Percentiles rank a stretch among this genome's conserved stretches.
Conservation (phyloP, 2,113 vertebrate species). For the Marmota monax region DNA sequence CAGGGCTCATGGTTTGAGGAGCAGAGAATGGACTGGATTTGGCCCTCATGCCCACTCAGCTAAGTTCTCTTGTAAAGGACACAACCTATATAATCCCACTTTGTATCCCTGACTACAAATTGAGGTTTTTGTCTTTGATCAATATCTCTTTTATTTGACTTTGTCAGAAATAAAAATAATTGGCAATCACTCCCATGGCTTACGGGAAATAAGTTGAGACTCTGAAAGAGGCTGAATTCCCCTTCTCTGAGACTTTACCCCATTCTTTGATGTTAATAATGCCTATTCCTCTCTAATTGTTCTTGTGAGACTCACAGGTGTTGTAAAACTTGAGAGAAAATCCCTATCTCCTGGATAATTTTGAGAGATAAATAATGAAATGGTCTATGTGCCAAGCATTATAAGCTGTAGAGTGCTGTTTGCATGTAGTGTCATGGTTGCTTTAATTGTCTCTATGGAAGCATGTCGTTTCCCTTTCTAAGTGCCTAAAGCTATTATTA, state of each 20-base stretch:
- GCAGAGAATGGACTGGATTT: slow-evolving; percentile 5
- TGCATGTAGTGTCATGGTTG: background rate
- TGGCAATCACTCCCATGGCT: slow-evolving; percentile 34
- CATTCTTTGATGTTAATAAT: slow-evolving; percentile 45
- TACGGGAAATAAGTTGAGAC: slow-evolving; percentile 31
- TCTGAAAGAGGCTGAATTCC: slow-evolving; percentile 13
- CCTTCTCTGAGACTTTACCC: background rate
- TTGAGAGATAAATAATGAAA: slow-evolving; percentile 49
- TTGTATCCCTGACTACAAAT: background rate
- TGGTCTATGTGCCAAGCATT: slow-evolving; percentile 52
- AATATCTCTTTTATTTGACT: slow-evolving; percentile 11
- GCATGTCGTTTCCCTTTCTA: background rate
- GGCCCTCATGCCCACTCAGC: background rate
- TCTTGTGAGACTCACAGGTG: slow-evolving; percentile 12
- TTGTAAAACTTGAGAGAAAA: slow-evolving; percentile 57
- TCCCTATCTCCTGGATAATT: slow-evolving; percentile 1
- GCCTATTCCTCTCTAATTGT: slow-evolving; percentile 6
- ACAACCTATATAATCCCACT: slow-evolving; percentile 11
- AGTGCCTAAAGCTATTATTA: slow-evolving; percentile 5
- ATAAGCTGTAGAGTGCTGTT: slow-evolving; percentile 38
- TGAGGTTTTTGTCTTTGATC: slow-evolving; percentile 43
- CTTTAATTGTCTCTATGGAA: slow-evolving; percentile 48
- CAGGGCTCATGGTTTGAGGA: slow-evolving; percentile 37
- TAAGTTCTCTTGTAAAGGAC: background rate
- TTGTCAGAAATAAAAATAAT: slow-evolving; percentile 45